These are phyloP conservation scores for Agonopterix subpropinquella DNA, from an alignment of 2,888 invertebrate species.

Conservation along the genomic window DNA sequence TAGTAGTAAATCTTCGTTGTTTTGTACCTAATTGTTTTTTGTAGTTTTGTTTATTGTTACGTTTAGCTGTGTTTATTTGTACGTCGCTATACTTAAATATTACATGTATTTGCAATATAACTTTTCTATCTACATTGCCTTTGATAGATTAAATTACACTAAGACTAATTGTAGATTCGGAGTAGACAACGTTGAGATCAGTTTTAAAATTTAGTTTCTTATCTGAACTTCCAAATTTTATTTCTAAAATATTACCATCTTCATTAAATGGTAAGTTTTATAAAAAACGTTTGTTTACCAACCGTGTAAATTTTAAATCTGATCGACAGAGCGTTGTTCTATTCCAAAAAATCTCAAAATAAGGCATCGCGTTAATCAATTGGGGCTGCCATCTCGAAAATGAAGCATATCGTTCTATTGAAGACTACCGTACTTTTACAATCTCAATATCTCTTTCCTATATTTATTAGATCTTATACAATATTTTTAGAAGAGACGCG, in stretches of 20 bases:
- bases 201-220: constrained; percentile 2
- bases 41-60: constrained; percentile 16
- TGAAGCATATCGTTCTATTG: constrained; percentile 73
- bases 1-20: constrained; percentile 9
- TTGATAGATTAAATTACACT: constrained; percentile 50
- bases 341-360: constrained; percentile 11
- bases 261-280: background rate
- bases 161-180: constrained; percentile 39
- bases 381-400: constrained; percentile 69
- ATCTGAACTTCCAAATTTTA: background rate
- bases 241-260: background rate
- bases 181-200: constrained; percentile 15
- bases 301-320: constrained; percentile 2
- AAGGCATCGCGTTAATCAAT: constrained; percentile 30
- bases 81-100: constrained; percentile 33
- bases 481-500: constrained; percentile 54
- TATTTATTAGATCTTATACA: constrained; percentile 70
- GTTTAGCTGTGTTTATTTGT: constrained; percentile 24
- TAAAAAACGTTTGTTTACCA: no score
- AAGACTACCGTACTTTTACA: constrained; percentile 71
- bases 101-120: constrained; percentile 33
- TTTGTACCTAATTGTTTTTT: constrained; percentile 13
- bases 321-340: constrained; percentile 2
- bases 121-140: constrained; percentile 59
- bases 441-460: constrained; percentile 71